A percentile compares a stretch with the other conserved stretches of the same genome.
These are phyloP conservation scores for Suricata suricatta DNA, from an alignment of 2,113 vertebrate genomes.

Conservation along the genomic window DNA sequence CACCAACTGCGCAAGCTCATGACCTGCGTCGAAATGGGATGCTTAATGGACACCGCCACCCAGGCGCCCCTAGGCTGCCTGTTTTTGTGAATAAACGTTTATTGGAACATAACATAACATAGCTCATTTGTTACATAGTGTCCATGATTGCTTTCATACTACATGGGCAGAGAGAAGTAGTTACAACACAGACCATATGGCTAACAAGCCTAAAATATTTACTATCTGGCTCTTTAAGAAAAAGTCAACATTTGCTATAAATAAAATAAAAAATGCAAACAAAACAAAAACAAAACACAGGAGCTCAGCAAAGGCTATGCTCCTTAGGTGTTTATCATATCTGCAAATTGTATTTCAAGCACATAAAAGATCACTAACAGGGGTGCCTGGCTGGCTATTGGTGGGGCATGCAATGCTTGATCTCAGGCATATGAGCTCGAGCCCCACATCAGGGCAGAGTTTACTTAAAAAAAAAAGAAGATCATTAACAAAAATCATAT, in stretches of 20 bases:
- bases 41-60: too few species aligned
- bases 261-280: constrained; percentile 1
- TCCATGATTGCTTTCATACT: background rate
- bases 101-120: background rate
- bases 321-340: background rate
- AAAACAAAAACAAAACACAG: background rate
- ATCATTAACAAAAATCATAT: background rate
- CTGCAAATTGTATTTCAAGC: background rate
- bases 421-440: background rate
- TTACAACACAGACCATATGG: background rate
- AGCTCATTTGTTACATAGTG: background rate
- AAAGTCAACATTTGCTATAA: background rate
- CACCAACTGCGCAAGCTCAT: too few species aligned
- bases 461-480: background rate
- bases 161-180: background rate
- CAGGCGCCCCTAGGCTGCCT: too few species aligned
- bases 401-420: background rate
- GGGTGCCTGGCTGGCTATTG: background rate
- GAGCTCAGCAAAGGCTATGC: background rate
- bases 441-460: background rate
- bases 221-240: background rate
- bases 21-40: too few species aligned
- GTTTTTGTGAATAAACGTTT: constrained; percentile 45
- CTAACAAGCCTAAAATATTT: background rate
- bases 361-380: background rate